These are phyloP conservation scores for Agrotis clavis DNA, from an alignment of 2,888 invertebrate species.

Conservation along the genomic window DNA sequence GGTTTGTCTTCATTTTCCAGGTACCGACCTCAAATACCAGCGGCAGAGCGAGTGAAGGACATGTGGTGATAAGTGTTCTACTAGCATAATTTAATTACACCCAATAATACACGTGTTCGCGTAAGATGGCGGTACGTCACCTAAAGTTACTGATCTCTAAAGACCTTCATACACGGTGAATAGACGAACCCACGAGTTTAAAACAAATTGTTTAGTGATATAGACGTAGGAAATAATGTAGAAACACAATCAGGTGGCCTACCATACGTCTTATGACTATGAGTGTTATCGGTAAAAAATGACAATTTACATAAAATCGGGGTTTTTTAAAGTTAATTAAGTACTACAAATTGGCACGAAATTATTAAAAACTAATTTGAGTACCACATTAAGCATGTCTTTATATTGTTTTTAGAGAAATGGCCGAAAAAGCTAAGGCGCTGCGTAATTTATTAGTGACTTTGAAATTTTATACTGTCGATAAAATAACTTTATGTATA, in stretches of 20 bases:
- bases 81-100: slow-evolving; percentile 63
- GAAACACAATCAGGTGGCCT: neutral
- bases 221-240: slow-evolving; percentile 31
- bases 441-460: too few species aligned
- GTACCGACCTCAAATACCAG: slow-evolving; percentile 87
- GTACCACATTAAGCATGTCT: too few species aligned
- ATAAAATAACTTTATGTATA: too few species aligned
- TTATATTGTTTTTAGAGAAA: too few species aligned
- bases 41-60: slow-evolving; percentile 89
- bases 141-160: slow-evolving; percentile 63
- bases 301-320: too few species aligned
- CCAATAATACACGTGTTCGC: slow-evolving; percentile 45
- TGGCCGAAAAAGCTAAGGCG: too few species aligned
- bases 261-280: too few species aligned
- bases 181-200: slow-evolving; percentile 31
- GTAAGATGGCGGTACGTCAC: slow-evolving; percentile 44
- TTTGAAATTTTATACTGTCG: too few species aligned
- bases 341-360: too few species aligned
- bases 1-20: slow-evolving; percentile 71
- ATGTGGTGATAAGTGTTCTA: slow-evolving; percentile 87
- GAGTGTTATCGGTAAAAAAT: too few species aligned
- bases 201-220: slow-evolving; percentile 41
- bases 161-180: slow-evolving; percentile 44
- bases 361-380: too few species aligned
- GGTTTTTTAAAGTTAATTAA: too few species aligned